Base-by-base conservation (phyloP, 1,140 invertebrate genomes). In the Lepidotrigona ventralis region DNA sequence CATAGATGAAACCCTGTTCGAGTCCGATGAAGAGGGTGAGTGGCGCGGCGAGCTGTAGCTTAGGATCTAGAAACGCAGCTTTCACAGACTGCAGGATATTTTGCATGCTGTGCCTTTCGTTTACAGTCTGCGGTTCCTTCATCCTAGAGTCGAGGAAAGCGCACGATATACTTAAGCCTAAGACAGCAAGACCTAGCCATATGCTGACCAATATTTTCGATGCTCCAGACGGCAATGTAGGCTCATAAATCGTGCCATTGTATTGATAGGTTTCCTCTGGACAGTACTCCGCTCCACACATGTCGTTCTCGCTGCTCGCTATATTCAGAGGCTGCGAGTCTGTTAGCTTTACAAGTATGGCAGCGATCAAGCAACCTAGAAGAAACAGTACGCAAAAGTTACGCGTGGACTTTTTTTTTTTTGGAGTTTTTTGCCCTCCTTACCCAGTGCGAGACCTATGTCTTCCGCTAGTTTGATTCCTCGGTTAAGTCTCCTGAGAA, bases 1-100 rank as follows among this genome's bases (percentile, higher is more conserved):
- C 95, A 88, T 96, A 96, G 90, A 97, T 96, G 90, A 97, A 97
- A 83, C 96, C 96, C 91, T 97, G 96, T 91, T 97, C 96, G 63
- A 97, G 91, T 51, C 96, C 96, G 79, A 97, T 96, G 87, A 97
- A 97, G 19, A 97, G 91, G 0, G 96, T 96, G 84, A 97, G 94
- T 0, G 96, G 96, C 0, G 95, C 95, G 4, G 95, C 95, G 29
- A 97, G 92, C 84, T 95, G 94, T 21, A 96, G 91, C 66, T 95
- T 94, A 0, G 94, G 93, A 85, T 95, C 94, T 66, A 94, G 93
- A 85, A 95, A 94, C 3, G 94, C 92, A 46, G 82, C 79, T 77
- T 92, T 92, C 0, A 95, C 19, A 51, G 93, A 92, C 72, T 94
- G 92, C 12, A 94, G 80, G 17, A 90, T 86, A 54, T 81, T 86